Evolutionary conservation across 1,140 invertebrate genomes (phyloP).

Genomic region (Bombus confusus): DNA sequence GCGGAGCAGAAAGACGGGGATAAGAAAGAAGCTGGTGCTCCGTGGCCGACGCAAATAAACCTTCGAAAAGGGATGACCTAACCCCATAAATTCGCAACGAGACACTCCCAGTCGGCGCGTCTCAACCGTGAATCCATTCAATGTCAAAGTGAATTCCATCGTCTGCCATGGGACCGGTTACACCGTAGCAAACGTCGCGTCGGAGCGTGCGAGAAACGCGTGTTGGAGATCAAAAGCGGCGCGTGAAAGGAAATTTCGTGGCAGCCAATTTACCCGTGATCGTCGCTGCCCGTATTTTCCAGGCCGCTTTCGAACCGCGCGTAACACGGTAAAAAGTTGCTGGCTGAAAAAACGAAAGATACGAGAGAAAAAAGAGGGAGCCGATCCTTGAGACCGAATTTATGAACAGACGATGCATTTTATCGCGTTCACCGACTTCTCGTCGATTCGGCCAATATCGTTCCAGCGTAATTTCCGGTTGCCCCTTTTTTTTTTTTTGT

Average conservation of each 20-base stretch:
- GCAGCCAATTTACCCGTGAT: slow-evolving; percentile 51
- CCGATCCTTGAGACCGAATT: not conserved
- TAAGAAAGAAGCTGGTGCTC: slow-evolving; percentile 35
- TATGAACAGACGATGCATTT: slow-evolving; percentile 3
- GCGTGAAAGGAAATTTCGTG: slow-evolving; percentile 38
- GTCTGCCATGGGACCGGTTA: too few species aligned
- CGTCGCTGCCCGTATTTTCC: slow-evolving; percentile 39
- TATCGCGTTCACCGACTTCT: not conserved
- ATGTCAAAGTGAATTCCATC: slow-evolving; percentile 71
- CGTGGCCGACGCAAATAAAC: slow-evolving; percentile 61
- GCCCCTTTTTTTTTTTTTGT: not conserved
- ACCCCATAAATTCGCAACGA: slow-evolving; percentile 73
- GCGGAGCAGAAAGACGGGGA: not conserved
- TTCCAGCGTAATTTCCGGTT: not conserved
- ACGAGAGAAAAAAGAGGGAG: not conserved
- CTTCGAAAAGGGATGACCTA: slow-evolving; percentile 66
- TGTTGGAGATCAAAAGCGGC: slow-evolving; percentile 35
- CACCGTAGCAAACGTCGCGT: too few species aligned
- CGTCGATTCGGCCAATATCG: slow-evolving; percentile 13
- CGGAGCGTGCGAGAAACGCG: slow-evolving; percentile 29
- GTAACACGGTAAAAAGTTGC: slow-evolving; percentile 5
- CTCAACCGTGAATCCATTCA: slow-evolving; percentile 72
- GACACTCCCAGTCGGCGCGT: slow-evolving; percentile 72
- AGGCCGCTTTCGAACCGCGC: not conserved
- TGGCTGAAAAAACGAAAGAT: not conserved